Conservation (phyloP, 1,140 invertebrate species). For the Drosophila takahashii region DNA sequence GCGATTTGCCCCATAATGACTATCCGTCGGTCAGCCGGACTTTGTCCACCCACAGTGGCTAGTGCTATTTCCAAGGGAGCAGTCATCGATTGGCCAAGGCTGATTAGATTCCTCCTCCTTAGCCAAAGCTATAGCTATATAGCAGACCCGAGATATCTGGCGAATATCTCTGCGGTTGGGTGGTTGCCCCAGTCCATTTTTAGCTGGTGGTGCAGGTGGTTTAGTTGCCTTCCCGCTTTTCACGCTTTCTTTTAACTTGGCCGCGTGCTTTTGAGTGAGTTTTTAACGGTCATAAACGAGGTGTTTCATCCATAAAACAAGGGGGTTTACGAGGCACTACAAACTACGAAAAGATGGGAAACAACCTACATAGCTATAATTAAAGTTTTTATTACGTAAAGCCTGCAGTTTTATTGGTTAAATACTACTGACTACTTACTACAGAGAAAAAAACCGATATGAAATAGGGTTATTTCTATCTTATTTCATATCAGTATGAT, state of each 20-base stretch:
- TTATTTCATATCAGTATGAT: too few species aligned
- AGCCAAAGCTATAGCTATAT: slow-evolving; percentile 4
- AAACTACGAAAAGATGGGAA: not conserved
- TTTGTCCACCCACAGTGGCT: slow-evolving; percentile 24
- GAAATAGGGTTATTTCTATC: too few species aligned
- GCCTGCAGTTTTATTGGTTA: slow-evolving; percentile 5
- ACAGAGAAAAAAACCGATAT: too few species aligned
- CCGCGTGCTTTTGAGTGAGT: slow-evolving; percentile 25
- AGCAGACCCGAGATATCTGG: slow-evolving; percentile 15
- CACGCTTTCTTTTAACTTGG: slow-evolving; percentile 25
- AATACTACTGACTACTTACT: too few species aligned
- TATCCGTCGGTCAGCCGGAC: slow-evolving; percentile 22
- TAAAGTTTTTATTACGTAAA: slow-evolving; percentile 49
- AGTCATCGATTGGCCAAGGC: slow-evolving; percentile 33
- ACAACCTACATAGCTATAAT: slow-evolving; percentile 10
- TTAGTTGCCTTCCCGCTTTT: slow-evolving; percentile 29
- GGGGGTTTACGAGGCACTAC: slow-evolving; percentile 7
- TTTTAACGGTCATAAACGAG: slow-evolving; percentile 3
- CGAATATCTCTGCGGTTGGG: slow-evolving; percentile 20
- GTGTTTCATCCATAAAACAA: slow-evolving; percentile 13
- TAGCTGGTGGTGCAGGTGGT: slow-evolving; percentile 35
- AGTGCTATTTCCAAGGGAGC: slow-evolving; percentile 16
- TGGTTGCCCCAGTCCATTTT: slow-evolving; percentile 34
- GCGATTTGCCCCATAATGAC: slow-evolving; percentile 25
- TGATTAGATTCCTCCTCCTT: slow-evolving; percentile 41